Base-by-base conservation (phyloP, 2,113 vertebrate genomes). In the Caloenas nicobarica region DNA sequence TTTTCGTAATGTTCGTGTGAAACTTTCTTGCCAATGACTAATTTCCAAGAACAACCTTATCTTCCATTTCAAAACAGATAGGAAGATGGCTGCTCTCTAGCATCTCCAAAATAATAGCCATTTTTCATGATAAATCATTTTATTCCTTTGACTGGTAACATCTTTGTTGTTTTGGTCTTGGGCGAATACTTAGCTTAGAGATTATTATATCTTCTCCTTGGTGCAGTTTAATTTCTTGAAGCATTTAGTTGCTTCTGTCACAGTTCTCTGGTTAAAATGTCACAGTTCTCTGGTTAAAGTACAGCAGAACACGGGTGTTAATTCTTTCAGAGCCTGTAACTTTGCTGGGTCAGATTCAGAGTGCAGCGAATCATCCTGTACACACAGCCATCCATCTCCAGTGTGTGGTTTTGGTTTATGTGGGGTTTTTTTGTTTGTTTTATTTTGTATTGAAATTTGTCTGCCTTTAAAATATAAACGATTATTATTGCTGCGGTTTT, bases 21-120 rank as follows among this genome's bases (percentile, higher is more conserved):
- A 88, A 71, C 42, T 96, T 92, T 38, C 48, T 78, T 48, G 28
- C 68, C 65, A 66, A 14, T 86, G 48, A 18, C 56, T 85, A 17
- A 92, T 95, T 96, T 96, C 92, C 54, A 83, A 71, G 73, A 89
- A 90, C 86, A 91, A 42, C 69, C 77, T 87, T 96, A 96, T 95
- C 95, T 95, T 29, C 58, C 64, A 74, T 73, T 51, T 70, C 40
- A 42, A 76, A 93, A n/a, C n/a, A n/a, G n/a, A n/a, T n/a, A n/a
- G n/a, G n/a, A n/a, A 64, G 44, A n/a, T 94, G 74, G 53, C 86
- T 97, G 44, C 83, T 90, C 29, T 42, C 82, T 93, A 38, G 9
- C 78, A 31, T 84, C 62, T 92, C 86, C 77, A 60, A 22, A 28
- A 77, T 50, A 80, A 86, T 40, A 89, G 31, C 54, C 29, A 15